Base-by-base conservation (phyloP, 2,888 invertebrate species). In the Lydus trimaculatus region DNA sequence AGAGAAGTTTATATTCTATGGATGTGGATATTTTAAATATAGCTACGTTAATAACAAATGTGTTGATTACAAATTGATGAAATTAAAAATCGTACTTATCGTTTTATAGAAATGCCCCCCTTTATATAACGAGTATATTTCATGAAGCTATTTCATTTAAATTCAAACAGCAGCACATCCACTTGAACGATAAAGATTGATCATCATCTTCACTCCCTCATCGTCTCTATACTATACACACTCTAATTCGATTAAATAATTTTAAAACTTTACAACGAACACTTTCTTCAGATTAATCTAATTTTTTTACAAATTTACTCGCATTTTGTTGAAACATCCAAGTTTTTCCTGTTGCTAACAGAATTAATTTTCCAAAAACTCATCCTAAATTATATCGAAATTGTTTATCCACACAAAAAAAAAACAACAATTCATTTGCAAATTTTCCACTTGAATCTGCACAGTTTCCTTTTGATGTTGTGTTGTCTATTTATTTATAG, bases 141-240 rank as follows among this genome's bases (percentile, higher is more conserved):
- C 13, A 15, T 2, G 13, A 15, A 13, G 36, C 4, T 20, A 48
- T 8, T 48, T 20, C 20, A 20, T 11, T 48, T 11, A 20, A 48
- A 20, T 48, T 48, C 9, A n/a, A 48, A 1, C 6, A 9, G 9
- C 1, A 48, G 11, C 9, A 23, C n/a, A 17, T 9, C 15, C 15
- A 9, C 9, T 48, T 48, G 48, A 43, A 43, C 43, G 43, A 43
- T 43, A 43, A 43, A 43, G 43, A 43, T 43, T 48, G 56, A 56
- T 56, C 28, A 28, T 15, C 56, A 0, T 56, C 11, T 25, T 56
- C 25, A 5, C 3, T 11, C 3, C 15, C 13, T 7, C 23, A 15
- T 56, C 6, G n/a, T n/a, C n/a, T n/a, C n/a, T n/a, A n/a, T n/a
- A n/a, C n/a, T n/a, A n/a, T n/a, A n/a, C 6, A 25, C 23, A 23